phyloP scores from a whole-genome alignment of 2,113 vertebrate species.

The Heteronetta atricapilla region DNA sequence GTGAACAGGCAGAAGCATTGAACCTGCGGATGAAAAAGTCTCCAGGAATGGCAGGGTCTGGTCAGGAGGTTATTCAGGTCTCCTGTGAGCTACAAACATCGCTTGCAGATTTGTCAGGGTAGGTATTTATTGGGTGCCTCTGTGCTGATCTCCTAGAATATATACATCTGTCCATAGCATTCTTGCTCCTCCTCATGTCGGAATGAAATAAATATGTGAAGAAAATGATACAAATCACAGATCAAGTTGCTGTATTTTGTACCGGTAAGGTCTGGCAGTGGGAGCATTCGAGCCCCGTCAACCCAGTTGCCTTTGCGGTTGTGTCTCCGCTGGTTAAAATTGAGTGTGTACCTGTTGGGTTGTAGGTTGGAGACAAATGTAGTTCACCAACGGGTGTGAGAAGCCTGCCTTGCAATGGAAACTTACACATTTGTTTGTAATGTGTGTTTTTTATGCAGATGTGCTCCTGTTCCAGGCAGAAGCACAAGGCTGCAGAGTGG shows the following conservation, averaged over 20 bases:
- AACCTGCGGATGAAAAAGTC: not conserved
- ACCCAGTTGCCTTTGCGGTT: not conserved
- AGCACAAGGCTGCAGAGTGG: not conserved
- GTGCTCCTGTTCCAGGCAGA: not conserved
- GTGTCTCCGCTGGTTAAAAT: not conserved
- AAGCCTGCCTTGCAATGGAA: no score
- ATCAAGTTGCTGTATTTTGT: no score
- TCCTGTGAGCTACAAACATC: not conserved
- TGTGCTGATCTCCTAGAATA: not conserved
- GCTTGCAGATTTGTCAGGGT: not conserved
- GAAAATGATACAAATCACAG: not conserved
- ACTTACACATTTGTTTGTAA: not conserved
- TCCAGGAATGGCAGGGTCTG: not conserved
- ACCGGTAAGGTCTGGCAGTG: not conserved
- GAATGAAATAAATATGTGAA: not conserved
- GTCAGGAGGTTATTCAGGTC: not conserved
- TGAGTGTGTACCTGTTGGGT: not conserved
- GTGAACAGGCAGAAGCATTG: not conserved
- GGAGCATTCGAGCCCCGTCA: not conserved
- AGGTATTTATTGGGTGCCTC: no score
- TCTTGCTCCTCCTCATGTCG: not conserved
- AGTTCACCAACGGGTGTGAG: rapidly evolving
- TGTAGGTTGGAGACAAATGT: not conserved
- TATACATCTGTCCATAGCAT: not conserved
- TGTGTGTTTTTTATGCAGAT: not conserved